Percentiles rank a stretch among this genome's conserved stretches.
phyloP scores from a whole-genome alignment of 2,797 vertebrate species.

The Sylvilagus floridanus region DNA sequence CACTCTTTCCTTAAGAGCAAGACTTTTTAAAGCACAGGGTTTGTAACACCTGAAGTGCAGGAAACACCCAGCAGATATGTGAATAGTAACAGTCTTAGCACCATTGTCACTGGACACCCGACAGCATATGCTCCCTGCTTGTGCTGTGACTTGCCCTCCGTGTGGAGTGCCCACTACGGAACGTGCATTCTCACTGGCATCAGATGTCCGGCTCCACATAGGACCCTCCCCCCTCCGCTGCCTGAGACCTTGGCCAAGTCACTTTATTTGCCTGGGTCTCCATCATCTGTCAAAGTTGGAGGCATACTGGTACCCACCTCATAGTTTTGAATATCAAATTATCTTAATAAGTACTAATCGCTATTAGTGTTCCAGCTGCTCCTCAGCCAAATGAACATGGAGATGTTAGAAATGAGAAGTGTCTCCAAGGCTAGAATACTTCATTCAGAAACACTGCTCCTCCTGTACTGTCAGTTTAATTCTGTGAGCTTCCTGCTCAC shows the following conservation, averaged over 20 bases:
- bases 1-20: background rate
- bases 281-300: background rate
- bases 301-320: background rate
- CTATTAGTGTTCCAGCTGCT: background rate
- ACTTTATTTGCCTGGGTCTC: background rate
- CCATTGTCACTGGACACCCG: background rate
- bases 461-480: conserved; percentile 47
- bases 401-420: background rate
- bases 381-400: background rate
- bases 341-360: background rate
- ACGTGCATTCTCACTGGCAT: background rate
- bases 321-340: background rate
- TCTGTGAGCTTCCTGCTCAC: conserved; percentile 40
- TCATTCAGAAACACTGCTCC: background rate
- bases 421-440: background rate
- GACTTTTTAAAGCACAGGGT: background rate
- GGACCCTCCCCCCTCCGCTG: background rate
- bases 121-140: background rate
- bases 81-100: background rate
- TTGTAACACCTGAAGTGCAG: background rate
- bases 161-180: background rate
- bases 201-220: background rate
- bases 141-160: background rate
- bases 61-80: background rate
- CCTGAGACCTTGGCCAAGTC: background rate